phyloP scores from a whole-genome alignment of 2,113 vertebrate genomes.

The Neotoma lepida region DNA sequence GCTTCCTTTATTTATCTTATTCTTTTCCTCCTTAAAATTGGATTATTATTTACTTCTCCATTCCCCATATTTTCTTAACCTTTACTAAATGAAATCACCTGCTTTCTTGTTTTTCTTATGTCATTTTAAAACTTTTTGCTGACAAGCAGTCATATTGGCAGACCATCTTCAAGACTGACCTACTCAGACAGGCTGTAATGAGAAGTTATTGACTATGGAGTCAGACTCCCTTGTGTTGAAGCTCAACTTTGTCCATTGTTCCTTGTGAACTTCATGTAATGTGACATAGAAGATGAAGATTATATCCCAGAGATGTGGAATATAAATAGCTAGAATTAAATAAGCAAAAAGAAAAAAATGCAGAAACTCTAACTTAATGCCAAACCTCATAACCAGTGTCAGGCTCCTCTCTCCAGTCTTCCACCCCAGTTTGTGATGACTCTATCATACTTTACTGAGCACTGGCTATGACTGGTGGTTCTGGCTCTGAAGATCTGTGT shows the following conservation, averaged over 20 bases:
- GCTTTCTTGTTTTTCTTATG: neutral
- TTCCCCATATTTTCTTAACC: conserved; percentile 38
- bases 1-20: neutral
- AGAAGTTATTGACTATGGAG: neutral
- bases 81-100: neutral
- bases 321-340: neutral
- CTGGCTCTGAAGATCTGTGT: rapidly evolving
- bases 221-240: neutral
- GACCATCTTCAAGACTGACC: neutral
- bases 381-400: neutral
- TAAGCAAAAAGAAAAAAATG: neutral
- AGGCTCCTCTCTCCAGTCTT: neutral
- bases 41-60: neutral
- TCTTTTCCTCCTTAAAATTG: neutral
- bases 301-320: neutral
- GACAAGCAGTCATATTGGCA: neutral
- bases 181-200: neutral
- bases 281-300: neutral
- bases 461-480: neutral
- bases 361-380: neutral
- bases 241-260: neutral
- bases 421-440: neutral
- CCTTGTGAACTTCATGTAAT: neutral
- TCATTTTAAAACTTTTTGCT: neutral
- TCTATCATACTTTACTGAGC: too few species aligned